Evolutionary conservation across 2,797 vertebrate genomes (phyloP).

Genomic region (Emys orbicularis): DNA sequence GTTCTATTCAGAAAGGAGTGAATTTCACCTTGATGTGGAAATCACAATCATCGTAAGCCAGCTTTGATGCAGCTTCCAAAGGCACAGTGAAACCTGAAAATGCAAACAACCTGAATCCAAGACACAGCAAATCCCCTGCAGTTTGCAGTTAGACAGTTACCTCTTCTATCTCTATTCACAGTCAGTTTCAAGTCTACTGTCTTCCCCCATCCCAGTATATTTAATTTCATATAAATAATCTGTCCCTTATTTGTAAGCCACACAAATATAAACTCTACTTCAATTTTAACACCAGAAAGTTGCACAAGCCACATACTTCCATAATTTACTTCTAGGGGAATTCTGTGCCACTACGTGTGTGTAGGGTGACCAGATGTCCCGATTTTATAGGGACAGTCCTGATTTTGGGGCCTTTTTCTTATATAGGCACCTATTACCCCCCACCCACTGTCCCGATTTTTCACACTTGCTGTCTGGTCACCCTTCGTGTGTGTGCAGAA

Average conservation of each 20-base stretch:
- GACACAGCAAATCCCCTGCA: background rate
- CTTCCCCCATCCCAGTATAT: background rate
- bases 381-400: no score
- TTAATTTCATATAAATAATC: background rate
- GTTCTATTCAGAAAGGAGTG: background rate
- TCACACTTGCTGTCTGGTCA: no score
- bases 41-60: background rate
- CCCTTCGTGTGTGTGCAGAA: no score
- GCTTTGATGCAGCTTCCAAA: background rate
- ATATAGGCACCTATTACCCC: no score
- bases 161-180: background rate
- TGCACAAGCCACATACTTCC: no score
- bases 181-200: no score
- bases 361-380: no score
- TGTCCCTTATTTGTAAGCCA: background rate
- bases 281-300: no score
- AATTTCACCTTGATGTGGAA: background rate
- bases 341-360: no score
- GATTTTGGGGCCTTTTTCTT: no score
- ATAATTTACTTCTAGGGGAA: no score
- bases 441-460: no score
- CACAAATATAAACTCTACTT: background rate
- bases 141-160: background rate
- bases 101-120: background rate
- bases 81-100: background rate